Evolutionary conservation across 2,888 invertebrate species (phyloP).

Genomic region (Chloroclysta siterata): DNA sequence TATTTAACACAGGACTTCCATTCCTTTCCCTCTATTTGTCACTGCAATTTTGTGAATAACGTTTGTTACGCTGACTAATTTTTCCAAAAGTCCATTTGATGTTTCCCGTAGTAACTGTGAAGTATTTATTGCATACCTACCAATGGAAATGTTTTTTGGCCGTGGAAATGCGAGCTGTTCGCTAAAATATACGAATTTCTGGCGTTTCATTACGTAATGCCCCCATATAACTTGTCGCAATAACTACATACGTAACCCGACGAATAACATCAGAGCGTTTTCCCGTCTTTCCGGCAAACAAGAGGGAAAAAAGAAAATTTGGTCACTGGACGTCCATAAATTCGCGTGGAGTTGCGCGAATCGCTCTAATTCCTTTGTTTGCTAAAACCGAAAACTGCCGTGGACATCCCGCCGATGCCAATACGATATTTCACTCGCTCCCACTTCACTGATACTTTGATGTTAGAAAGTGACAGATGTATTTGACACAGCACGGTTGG

Average conservation of each 20-base stretch:
- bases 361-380: conserved; percentile 81
- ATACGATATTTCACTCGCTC: conserved; percentile 76
- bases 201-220: conserved; percentile 57
- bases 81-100: conserved; percentile 34
- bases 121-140: conserved; percentile 35
- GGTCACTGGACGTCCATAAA: conserved; percentile 76
- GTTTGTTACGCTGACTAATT: conserved; percentile 34
- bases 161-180: conserved; percentile 27
- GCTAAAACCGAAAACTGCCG: conserved; percentile 77
- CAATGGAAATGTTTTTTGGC: conserved; percentile 34
- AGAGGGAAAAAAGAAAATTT: conserved; percentile 65
- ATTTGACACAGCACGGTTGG: conserved; percentile 49
- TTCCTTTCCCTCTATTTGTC: conserved; percentile 37
- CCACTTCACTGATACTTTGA: conserved; percentile 67
- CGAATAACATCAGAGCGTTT: conserved; percentile 62
- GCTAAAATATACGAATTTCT: conserved; percentile 49
- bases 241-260: conserved; percentile 38
- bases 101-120: conserved; percentile 33
- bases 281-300: conserved; percentile 58
- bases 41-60: conserved; percentile 30
- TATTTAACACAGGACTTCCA: conserved; percentile 19
- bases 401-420: conserved; percentile 64
- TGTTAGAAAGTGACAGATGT: conserved; percentile 73
- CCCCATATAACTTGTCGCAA: conserved; percentile 40
- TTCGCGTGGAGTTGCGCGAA: conserved; percentile 66